Evolutionary conservation across 1,140 invertebrate genomes (phyloP).

Genomic region (Drosophila parvula): DNA sequence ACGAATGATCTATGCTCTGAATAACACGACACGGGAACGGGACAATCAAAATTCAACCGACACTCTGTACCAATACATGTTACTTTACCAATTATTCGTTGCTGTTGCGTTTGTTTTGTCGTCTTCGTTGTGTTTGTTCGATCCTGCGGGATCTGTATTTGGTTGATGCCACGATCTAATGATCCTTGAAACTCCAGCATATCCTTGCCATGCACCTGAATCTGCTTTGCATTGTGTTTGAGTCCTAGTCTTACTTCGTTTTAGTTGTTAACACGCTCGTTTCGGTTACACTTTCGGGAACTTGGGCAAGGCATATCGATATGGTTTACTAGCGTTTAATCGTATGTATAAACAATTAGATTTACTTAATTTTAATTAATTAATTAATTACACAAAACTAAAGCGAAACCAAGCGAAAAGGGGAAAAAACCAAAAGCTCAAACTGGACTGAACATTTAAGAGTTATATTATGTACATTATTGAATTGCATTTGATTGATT

Average conservation of each 20-base stretch:
- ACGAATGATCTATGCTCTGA: conserved; percentile 56
- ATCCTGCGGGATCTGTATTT: conserved; percentile 23
- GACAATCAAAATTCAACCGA: conserved; percentile 80
- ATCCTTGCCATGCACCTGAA: conserved; percentile 47
- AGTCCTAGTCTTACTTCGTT: conserved; percentile 12
- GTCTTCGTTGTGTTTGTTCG: conserved; percentile 46
- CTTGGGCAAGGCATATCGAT: conserved; percentile 58
- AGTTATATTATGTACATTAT: conserved; percentile 71
- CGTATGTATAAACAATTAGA: conserved; percentile 65
- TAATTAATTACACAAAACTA: conserved; percentile 58
- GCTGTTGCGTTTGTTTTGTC: conserved; percentile 51
- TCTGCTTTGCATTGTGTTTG: conserved; percentile 41
- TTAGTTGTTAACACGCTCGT: conserved; percentile 8
- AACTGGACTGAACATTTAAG: conserved; percentile 83
- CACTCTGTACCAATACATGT: conserved; percentile 51
- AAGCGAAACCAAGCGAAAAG: conserved; percentile 51
- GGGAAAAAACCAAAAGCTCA: conserved; percentile 76
- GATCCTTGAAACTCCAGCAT: conserved; percentile 36
- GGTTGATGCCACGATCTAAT: conserved; percentile 21
- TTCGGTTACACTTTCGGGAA: conserved; percentile 28
- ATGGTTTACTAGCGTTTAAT: conserved; percentile 60
- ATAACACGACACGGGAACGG: conserved; percentile 69
- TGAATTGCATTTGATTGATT: conserved; percentile 68
- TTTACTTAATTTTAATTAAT: conserved; percentile 77
- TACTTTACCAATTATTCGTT: conserved; percentile 29